Evolutionary conservation across 2,888 invertebrate species (phyloP), one percentile per base, ranked within the genome.

Genomic region (Strigamia maritima): DNA sequence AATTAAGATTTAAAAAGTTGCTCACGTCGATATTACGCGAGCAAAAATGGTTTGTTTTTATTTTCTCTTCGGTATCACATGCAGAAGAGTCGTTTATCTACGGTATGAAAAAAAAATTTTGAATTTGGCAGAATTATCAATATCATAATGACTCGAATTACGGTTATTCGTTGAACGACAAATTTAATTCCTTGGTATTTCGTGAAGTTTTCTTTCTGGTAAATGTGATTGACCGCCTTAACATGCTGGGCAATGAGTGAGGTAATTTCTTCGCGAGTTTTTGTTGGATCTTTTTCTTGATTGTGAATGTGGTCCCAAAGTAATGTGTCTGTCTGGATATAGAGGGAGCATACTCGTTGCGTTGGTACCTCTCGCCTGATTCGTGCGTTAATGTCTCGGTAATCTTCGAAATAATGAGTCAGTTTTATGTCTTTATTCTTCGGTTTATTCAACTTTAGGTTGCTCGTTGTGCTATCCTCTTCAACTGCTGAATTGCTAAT

Each of bases 191-290:
- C 95, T 82, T 95, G 91, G 86, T 98, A 95, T 54, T 98, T 98
- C 86, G 95, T 94, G 87, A 98, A 98, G 87, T 92, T 93, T 74
- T 97, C 97, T 86, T 94, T 94, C 83, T 95, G 91, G 88, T 98
- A 98, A 86, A 98, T 98, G 86, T 94, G 95, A 89, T 97, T 98
- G 85, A 98, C 97, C 82, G 97, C 97, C 83, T 97, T 97, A 83
- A 99, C 97, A 87, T 99, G 99, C 87, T 97, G 97, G 80, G 97
- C 96, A 87, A 99, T 98, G 83, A 99, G 89, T 0, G 97, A 96
- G 81, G 97, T 90, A 84, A 99, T 98, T 88, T 99, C 98, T 86
- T 99, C 98, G 81, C 94, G 90, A 1, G 97, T 97, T 87, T 97
- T 96, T 87, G 93, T 93, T 75, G 84, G 84, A 78, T 86, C 84